These are phyloP conservation scores for Podiceps cristatus DNA, from an alignment of 2,113 vertebrate species.

Conservation along the genomic window DNA sequence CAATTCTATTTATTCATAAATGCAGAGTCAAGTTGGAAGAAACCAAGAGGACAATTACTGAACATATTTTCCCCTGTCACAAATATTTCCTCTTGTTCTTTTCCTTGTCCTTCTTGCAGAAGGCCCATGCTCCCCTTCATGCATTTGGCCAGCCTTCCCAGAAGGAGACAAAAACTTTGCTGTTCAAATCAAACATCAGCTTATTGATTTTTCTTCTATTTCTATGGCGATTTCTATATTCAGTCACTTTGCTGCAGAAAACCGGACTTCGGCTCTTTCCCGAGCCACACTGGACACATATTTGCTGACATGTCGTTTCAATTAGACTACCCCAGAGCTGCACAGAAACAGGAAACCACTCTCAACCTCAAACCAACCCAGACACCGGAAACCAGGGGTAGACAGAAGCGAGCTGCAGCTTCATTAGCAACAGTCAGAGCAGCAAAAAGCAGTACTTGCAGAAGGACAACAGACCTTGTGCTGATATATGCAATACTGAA, in stretches of 20 bases:
- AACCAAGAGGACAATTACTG: neutral
- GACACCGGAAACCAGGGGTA: constrained; percentile 82
- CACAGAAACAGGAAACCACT: constrained; percentile 81
- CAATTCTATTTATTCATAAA: neutral
- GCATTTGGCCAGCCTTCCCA: neutral
- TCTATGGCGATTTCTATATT: neutral
- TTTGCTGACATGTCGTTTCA: constrained; percentile 80
- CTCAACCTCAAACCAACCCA: constrained; percentile 80
- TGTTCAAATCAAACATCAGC: neutral
- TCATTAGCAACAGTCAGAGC: constrained; percentile 61
- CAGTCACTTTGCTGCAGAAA: neutral
- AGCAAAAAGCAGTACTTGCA: constrained; percentile 56
- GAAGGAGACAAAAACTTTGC: neutral
- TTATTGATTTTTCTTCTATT: constrained; percentile 10
- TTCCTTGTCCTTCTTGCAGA: neutral
- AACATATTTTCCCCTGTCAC: neutral
- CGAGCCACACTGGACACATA: constrained; percentile 73
- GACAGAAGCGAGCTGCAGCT: constrained; percentile 65
- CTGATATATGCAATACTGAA: neutral
- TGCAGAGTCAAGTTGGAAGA: neutral
- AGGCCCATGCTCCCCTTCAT: neutral
- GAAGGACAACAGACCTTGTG: neutral
- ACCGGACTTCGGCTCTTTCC: constrained; percentile 23
- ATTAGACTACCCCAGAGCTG: constrained; percentile 76
- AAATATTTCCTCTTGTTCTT: neutral